Evolutionary conservation across 1,140 invertebrate species (phyloP).

Genomic region (Rhagoletis pomonella): DNA sequence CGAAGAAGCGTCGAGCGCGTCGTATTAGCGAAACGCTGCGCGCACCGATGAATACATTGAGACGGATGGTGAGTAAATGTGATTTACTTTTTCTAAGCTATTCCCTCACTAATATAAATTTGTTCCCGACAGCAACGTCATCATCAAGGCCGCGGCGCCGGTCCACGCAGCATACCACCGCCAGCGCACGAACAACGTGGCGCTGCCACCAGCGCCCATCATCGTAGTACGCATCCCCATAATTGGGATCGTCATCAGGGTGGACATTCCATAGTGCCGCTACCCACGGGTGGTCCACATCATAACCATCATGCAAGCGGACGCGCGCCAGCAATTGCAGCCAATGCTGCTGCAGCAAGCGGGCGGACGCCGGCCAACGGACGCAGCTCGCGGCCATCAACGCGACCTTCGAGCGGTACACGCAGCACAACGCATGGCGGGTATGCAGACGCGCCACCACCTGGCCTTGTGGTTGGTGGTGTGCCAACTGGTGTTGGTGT

Average conservation of each 20-base stretch:
- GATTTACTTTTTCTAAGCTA: background rate
- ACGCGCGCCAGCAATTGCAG: conserved; percentile 64
- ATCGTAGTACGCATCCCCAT: conserved; percentile 62
- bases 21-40: conserved; percentile 90
- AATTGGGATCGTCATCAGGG: conserved; percentile 71
- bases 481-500: conserved; percentile 45
- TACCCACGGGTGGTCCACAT: conserved; percentile 58
- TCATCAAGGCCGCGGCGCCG: conserved; percentile 73
- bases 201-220: background rate
- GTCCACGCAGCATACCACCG: conserved; percentile 77
- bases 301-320: conserved; percentile 42
- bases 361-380: conserved; percentile 51
- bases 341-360: conserved; percentile 53
- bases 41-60: conserved; percentile 90
- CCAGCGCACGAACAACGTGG: conserved; percentile 66
- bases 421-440: conserved; percentile 45
- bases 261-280: conserved; percentile 66
- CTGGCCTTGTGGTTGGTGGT: conserved; percentile 65
- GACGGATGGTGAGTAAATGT: conserved; percentile 77
- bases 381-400: conserved; percentile 72
- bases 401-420: conserved; percentile 65
- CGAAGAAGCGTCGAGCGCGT: conserved; percentile 90
- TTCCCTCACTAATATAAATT: background rate
- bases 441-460: conserved; percentile 64
- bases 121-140: conserved; percentile 75